Evolutionary conservation across 2,113 vertebrate species (phyloP).

Genomic region (Plecotus auritus): DNA sequence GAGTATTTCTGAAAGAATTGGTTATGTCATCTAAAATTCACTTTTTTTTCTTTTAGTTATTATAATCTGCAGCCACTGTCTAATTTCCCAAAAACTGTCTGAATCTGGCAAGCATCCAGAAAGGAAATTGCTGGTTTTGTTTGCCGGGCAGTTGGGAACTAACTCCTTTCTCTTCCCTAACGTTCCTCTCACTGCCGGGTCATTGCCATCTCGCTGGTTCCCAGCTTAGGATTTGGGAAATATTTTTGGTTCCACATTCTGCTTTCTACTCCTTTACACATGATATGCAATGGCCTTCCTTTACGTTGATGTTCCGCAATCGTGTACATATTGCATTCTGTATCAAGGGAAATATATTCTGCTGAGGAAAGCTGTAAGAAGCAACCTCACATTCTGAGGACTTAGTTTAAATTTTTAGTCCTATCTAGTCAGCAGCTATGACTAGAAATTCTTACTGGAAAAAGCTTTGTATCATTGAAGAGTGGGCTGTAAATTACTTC

Average conservation of each 20-base stretch:
- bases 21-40: neutral
- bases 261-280: neutral
- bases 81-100: neutral
- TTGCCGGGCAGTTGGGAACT: neutral
- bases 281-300: neutral
- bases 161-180: too few species aligned
- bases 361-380: neutral
- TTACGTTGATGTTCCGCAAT: neutral
- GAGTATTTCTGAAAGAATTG: neutral
- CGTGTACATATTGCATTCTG: neutral
- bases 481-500: neutral
- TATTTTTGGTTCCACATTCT: neutral
- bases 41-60: neutral
- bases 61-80: neutral
- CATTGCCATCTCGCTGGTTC: neutral
- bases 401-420: neutral
- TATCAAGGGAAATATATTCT: neutral
- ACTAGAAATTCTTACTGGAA: neutral
- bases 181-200: neutral
- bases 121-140: neutral
- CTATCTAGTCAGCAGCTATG: neutral
- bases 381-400: neutral
- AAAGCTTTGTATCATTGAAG: neutral
- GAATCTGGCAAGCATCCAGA: neutral
- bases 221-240: neutral